A percentile compares a stretch with the other conserved stretches of the same genome.
Evolutionary conservation across 2,113 vertebrate genomes (phyloP).

Genomic region (Peromyscus maniculatus): DNA sequence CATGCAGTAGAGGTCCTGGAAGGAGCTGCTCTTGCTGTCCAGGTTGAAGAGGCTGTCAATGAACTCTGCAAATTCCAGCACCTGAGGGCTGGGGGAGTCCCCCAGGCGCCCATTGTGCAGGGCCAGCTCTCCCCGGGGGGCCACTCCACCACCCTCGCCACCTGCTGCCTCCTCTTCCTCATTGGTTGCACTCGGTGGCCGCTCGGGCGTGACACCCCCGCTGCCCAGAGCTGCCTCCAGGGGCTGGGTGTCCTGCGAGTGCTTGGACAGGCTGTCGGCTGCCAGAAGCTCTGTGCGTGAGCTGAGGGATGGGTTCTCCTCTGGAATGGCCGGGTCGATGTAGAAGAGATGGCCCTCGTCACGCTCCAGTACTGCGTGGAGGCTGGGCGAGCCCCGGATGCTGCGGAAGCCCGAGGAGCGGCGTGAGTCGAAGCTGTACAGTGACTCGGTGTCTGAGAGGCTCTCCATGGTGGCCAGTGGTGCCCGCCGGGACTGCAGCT

Average conservation of each 20-base stretch:
- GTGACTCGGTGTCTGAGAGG: slow-evolving; percentile 97
- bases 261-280: slow-evolving; percentile 94
- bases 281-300: slow-evolving; percentile 97
- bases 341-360: slow-evolving; percentile 93
- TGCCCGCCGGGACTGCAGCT: slow-evolving; percentile 95
- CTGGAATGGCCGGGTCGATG: slow-evolving; percentile 95
- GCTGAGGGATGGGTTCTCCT: slow-evolving; percentile 98
- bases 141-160: slow-evolving; percentile 63
- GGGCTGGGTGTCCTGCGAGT: slow-evolving; percentile 90
- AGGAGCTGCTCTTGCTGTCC: slow-evolving; percentile 96
- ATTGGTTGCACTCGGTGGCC: slow-evolving; percentile 81
- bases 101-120: slow-evolving; percentile 93
- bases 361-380: slow-evolving; percentile 93
- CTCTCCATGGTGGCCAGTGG: slow-evolving; percentile 98
- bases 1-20: slow-evolving; percentile 95
- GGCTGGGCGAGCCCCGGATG: slow-evolving; percentile 96
- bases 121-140: slow-evolving; percentile 81
- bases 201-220: slow-evolving; percentile 86
- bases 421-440: slow-evolving; percentile 98
- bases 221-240: slow-evolving; percentile 84
- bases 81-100: slow-evolving; percentile 95
- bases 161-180: slow-evolving; percentile 77
- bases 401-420: slow-evolving; percentile 96
- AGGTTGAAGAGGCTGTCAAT: slow-evolving; percentile 98
- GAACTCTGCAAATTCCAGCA: slow-evolving; percentile 98